phyloP scores from a whole-genome alignment of 2,888 invertebrate genomes.

The Smittia sp. region DNA sequence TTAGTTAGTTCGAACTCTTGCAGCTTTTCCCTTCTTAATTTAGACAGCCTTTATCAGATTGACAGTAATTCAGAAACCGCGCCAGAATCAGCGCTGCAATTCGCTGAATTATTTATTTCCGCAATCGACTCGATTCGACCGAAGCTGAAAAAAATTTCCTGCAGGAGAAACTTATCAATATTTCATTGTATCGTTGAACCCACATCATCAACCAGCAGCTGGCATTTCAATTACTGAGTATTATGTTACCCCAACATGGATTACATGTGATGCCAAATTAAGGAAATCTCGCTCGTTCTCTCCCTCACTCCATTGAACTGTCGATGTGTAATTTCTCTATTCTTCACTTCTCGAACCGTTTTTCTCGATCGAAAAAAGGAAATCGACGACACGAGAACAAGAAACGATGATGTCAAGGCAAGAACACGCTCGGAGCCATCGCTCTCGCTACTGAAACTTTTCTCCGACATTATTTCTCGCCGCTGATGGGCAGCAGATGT shows the following conservation, averaged over 20 bases:
- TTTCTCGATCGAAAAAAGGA: not conserved
- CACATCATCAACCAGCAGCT: slow-evolving; percentile 31
- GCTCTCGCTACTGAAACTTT: not conserved
- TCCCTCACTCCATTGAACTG: slow-evolving; percentile 13
- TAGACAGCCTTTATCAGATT: too few relatives aligned
- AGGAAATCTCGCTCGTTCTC: not conserved
- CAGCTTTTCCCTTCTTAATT: too few relatives aligned
- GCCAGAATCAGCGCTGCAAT: too few relatives aligned
- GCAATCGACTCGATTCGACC: too few relatives aligned
- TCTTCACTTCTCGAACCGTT: not conserved
- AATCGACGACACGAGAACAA: not conserved
- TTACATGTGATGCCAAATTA: slow-evolving; percentile 28
- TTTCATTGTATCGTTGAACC: too few relatives aligned
- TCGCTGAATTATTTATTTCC: too few relatives aligned
- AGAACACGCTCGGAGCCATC: not conserved
- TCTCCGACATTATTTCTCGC: not conserved
- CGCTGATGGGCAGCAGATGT: slow-evolving; percentile 29
- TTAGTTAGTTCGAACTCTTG: too few relatives aligned
- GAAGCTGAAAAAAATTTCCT: too few relatives aligned
- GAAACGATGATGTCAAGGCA: not conserved
- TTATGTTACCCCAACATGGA: slow-evolving; percentile 15
- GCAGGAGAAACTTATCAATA: too few relatives aligned
- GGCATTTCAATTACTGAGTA: slow-evolving; percentile 38
- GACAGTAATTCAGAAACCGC: too few relatives aligned
- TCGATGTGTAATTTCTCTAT: slow-evolving; percentile 15